Conservation (phyloP, 1,140 invertebrate genomes). For the Olivierus martensii region DNA sequence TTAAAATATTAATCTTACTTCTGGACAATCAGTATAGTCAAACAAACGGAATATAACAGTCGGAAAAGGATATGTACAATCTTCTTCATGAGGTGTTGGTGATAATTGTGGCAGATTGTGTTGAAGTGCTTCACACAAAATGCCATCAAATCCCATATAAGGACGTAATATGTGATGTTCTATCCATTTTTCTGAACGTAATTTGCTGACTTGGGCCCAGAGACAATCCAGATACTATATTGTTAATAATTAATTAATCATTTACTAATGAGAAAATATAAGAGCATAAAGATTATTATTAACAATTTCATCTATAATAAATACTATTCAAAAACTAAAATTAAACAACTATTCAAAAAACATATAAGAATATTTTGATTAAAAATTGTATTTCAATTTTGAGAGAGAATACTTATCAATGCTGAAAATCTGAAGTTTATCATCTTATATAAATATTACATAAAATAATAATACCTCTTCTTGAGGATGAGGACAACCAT, state of each 20-base stretch:
- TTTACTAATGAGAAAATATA: too few relatives aligned
- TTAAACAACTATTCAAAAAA: too few relatives aligned
- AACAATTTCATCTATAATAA: too few relatives aligned
- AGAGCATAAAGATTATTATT: too few relatives aligned
- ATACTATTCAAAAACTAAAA: too few relatives aligned
- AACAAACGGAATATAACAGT: constrained; percentile 82
- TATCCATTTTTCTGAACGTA: constrained; percentile 88
- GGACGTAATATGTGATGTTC: constrained; percentile 93
- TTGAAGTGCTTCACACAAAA: constrained; percentile 86
- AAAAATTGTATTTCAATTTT: too few relatives aligned
- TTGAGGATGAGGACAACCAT: constrained; percentile 83
- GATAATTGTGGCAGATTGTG: constrained; percentile 82
- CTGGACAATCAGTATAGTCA: constrained; percentile 97
- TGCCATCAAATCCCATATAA: constrained; percentile 89
- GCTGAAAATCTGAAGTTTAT: too few relatives aligned
- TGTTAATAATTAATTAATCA: too few relatives aligned
- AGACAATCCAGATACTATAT: constrained; percentile 80
- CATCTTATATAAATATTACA: too few relatives aligned
- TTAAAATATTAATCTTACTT: constrained; percentile 30
- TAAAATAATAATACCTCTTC: constrained; percentile 53
- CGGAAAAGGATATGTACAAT: constrained; percentile 75
- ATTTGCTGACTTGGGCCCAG: constrained; percentile 87
- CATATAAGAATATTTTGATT: too few relatives aligned
- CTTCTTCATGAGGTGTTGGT: constrained; percentile 81
- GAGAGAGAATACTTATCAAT: too few relatives aligned